A percentile compares a stretch with the other conserved stretches of the same genome.
phyloP scores from a whole-genome alignment of 2,113 vertebrate genomes.

The Cervus canadensis region DNA sequence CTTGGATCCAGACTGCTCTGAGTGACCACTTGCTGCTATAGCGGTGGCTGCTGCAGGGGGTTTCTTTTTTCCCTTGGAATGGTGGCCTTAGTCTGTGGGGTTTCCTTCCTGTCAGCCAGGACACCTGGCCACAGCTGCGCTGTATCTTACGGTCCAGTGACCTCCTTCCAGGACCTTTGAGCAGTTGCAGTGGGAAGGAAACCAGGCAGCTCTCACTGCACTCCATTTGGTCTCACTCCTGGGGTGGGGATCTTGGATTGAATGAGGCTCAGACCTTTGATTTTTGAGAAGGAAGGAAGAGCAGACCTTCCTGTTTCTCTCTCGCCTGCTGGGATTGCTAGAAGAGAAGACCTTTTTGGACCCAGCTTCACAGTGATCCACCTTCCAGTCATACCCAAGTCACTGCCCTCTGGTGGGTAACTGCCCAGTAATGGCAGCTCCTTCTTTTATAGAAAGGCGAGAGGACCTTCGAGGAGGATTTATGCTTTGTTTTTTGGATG shows the following conservation, averaged over 20 bases:
- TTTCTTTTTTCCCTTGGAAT: neutral
- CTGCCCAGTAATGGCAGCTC: neutral
- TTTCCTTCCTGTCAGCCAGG: neutral
- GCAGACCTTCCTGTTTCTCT: neutral
- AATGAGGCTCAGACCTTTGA: neutral
- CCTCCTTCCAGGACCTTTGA: neutral
- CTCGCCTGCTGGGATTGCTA: neutral
- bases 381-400: neutral
- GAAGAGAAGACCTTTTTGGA: neutral
- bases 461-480: slow-evolving; percentile 92
- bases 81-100: neutral
- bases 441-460: slow-evolving; percentile 83
- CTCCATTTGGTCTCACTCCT: neutral
- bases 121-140: neutral
- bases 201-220: neutral
- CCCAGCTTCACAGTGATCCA: neutral
- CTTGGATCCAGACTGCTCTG: neutral
- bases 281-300: slow-evolving; percentile 13
- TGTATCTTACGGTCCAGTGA: neutral
- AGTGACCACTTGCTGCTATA: neutral
- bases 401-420: neutral
- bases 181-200: neutral
- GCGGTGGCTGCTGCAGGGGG: neutral
- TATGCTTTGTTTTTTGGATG: slow-evolving; percentile 98
- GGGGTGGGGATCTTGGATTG: neutral